Base-by-base conservation (phyloP, 2,888 invertebrate genomes). In the Plagodis pulveraria region DNA sequence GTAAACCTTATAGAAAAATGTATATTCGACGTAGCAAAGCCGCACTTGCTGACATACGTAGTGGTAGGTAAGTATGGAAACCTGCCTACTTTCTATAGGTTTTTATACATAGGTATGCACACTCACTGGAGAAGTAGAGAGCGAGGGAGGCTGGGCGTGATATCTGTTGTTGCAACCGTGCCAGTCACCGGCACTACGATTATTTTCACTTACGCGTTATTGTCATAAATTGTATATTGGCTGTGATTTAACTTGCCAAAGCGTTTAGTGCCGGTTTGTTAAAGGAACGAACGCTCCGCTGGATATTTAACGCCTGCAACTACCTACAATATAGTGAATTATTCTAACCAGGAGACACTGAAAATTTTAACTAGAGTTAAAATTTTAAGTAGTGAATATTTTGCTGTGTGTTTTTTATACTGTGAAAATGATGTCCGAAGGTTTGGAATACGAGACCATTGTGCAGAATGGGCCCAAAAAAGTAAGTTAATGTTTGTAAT, bases 401-500 rank as follows among this genome's bases (percentile, higher is more conserved):
- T 59, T 83, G 77, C 76, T 78, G 87, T 87, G 85, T 77, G 80
- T 83, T 77, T 73, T 76, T 72, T 73, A 77, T 43, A 35, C 77
- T 84, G 83, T 86, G 85, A 81, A 77, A 81, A 79, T 76, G 74
- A 94, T 93, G 93, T 90, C 93, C 69, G 94, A 94, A 86, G 94
- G 94, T 78, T 90, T 94, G 86, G 94, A 94, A 90, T 94, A 94
- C 86, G 94, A 95, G 77, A 94, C 91, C 83, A 93, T 94, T 73
- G 93, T 94, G 73, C 94, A 94, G 81, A 94, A 94, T 86, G 94
- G 94, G 73, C 94, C 94, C 59, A 93, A 93, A 90, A 94, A 94
- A 94, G 94, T 94, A 83, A 93, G 93, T 89, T 45, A 43, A 22
- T 22, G 12, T 40, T 33, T 11, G n/a, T n/a, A n/a, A n/a, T n/a